Base-by-base conservation (phyloP, 2,113 vertebrate species). In the Taxidea taxus region DNA sequence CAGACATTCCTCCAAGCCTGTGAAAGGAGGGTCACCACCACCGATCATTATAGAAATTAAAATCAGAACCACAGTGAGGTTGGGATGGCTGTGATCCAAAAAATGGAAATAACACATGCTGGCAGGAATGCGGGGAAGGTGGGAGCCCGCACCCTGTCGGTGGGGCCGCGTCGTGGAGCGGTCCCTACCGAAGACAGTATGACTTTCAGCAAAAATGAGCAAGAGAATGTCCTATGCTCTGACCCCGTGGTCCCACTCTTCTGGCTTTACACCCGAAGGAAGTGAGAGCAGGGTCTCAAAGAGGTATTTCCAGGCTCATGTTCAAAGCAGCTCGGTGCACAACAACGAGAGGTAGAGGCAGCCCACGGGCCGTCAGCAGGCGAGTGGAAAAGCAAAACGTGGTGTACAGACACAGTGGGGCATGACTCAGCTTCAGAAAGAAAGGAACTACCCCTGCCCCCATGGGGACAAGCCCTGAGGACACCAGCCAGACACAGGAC, bases 81-180 rank as follows among this genome's bases (percentile, higher is more conserved):
- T 1, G 2, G 31, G 37, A 8, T 0, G 29, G 44, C 31, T 14
- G 1, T 2, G 29, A 4, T 12, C 39, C 3, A n/a, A 51, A 42
- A 15, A 8, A 4, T 0, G 1, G 47, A 10, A 82, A 39, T 7
- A 11, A 31, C 80, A 16, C 3, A 12, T 2, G 47, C 16, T 1
- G 10, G 27, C 15, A 0, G 13, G 81, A 37, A 42, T 2, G 1
- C 1, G 62, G 18, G n/a, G 72, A 42, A 13, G 0, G 2, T 0
- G 20, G 37, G 34, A 12, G 44, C 20, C 27, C 3, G 1, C 1
- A 3, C 14, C 0, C 42, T 15, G 23, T 1, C 3, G 58, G 4
- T 0, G 10, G 60, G n/a, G 10, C 6, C 7, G 25, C 2, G 6
- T 21, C 15, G 4, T 0, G 12, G 75, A 0, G 7, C 10, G 2